Percentiles rank a stretch among this genome's conserved stretches.
Conservation (phyloP, 2,113 vertebrate genomes). For the Pyrgilauda ruficollis region DNA sequence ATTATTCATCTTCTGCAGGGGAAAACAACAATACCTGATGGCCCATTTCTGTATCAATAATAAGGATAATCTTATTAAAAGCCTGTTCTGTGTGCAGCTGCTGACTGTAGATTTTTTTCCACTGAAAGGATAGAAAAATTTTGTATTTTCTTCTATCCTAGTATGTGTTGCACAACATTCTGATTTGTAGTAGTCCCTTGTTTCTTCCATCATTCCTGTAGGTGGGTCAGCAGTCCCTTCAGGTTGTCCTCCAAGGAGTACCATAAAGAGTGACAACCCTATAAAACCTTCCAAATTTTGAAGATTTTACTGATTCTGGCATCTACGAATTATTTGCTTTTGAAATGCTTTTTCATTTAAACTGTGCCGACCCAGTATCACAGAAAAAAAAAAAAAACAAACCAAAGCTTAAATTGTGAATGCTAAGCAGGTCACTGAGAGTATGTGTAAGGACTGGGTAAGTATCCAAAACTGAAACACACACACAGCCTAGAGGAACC, state of each 20-base stretch:
- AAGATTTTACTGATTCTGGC: neutral
- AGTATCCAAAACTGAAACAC: neutral
- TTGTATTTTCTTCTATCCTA: neutral
- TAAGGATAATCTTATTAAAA: neutral
- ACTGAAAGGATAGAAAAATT: neutral
- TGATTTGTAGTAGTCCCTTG: neutral
- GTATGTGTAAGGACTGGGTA: too few species aligned
- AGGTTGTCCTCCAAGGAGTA: neutral
- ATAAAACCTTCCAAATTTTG: neutral
- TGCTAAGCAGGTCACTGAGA: neutral
- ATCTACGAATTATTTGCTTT: neutral
- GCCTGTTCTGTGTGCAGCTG: neutral
- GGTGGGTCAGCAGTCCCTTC: neutral
- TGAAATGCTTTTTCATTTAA: neutral
- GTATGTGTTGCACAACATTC: neutral
- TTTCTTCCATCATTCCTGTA: neutral
- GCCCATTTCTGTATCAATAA: neutral
- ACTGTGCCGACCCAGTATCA: neutral
- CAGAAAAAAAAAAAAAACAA: fast-evolving
- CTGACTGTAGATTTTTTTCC: neutral
- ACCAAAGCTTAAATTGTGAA: neutral
- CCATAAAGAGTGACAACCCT: neutral
- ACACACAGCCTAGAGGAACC: neutral
- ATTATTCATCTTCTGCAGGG: neutral
- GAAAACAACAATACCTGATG: neutral